phyloP scores from a whole-genome alignment of 2,113 vertebrate species.

The Nesogale talazaci region DNA sequence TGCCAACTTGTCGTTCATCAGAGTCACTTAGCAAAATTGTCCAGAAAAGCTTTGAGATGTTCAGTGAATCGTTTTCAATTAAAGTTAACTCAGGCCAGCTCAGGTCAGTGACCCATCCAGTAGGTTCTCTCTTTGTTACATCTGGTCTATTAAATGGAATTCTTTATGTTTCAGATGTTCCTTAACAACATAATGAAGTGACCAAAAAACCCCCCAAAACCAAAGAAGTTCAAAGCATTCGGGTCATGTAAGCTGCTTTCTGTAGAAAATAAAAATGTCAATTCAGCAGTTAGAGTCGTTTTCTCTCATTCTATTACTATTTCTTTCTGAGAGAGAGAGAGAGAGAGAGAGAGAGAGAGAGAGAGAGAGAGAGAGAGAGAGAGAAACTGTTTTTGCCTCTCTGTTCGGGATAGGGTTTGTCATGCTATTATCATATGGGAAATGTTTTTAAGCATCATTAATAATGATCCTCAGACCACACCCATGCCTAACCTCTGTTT shows the following conservation, averaged over 20 bases:
- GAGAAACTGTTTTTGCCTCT: not conserved
- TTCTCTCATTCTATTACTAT: not conserved
- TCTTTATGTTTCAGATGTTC: constrained; percentile 33
- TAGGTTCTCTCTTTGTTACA: not conserved
- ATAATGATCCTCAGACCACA: not conserved
- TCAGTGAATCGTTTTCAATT: constrained; percentile 3
- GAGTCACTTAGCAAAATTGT: constrained; percentile 30
- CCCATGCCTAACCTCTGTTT: not conserved
- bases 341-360: not conserved
- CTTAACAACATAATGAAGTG: constrained; percentile 15
- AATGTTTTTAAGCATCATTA: not conserved
- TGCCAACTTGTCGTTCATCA: constrained; percentile 30
- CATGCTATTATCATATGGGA: not conserved
- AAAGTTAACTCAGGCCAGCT: constrained; percentile 44
- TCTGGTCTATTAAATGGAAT: not conserved
- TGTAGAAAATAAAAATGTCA: constrained; percentile 42
- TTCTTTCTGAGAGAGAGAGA: not conserved
- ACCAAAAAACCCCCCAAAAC: not conserved
- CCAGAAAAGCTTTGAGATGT: constrained; percentile 9
- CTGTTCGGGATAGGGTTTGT: constrained; percentile 23
- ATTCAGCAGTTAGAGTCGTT: not conserved
- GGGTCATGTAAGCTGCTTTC: constrained; percentile 22
- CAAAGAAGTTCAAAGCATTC: not conserved
- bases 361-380: not conserved
- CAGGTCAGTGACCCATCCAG: not conserved